These are phyloP conservation scores for Fistularia tabacaria DNA, from an alignment of 2,797 vertebrate genomes.

Conservation along the genomic window DNA sequence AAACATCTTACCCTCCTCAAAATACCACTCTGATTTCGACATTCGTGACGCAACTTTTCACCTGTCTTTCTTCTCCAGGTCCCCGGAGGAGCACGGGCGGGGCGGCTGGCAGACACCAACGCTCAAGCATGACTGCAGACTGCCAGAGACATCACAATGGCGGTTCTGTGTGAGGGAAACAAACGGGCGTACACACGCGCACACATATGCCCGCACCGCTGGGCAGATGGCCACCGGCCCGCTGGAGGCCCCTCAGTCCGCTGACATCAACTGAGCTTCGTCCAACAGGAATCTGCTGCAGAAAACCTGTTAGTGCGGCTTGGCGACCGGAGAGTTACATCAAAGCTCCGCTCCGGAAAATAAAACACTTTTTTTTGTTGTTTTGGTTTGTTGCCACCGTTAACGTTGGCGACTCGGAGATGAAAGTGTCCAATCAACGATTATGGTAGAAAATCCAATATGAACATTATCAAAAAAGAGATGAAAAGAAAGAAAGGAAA, in stretches of 20 bases:
- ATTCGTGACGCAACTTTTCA: slow-evolving; percentile 40
- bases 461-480: too few species aligned
- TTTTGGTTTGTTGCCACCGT: too few species aligned
- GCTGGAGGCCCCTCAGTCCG: slow-evolving; percentile 46
- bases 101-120: slow-evolving; percentile 37
- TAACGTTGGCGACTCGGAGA: too few species aligned
- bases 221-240: slow-evolving; percentile 55
- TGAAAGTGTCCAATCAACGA: too few species aligned
- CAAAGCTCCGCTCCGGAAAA: not conserved
- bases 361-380: too few species aligned
- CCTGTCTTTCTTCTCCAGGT: slow-evolving; percentile 40
- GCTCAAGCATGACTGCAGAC: slow-evolving; percentile 52
- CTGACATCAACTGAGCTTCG: slow-evolving; percentile 43
- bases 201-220: too few species aligned
- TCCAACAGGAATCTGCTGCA: slow-evolving; percentile 55
- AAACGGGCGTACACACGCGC: slow-evolving; percentile 39
- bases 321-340: not conserved
- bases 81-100: not conserved
- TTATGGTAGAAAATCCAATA: too few species aligned
- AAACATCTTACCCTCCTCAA: slow-evolving; percentile 14
- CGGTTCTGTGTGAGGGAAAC: slow-evolving; percentile 51
- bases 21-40: slow-evolving; percentile 2
- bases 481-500: too few species aligned
- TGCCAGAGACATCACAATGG: slow-evolving; percentile 61
- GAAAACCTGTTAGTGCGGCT: slow-evolving; percentile 48